A percentile compares a stretch with the other conserved stretches of the same genome.
Conservation (phyloP, 1,140 invertebrate genomes). For the Drosophila serrata region DNA sequence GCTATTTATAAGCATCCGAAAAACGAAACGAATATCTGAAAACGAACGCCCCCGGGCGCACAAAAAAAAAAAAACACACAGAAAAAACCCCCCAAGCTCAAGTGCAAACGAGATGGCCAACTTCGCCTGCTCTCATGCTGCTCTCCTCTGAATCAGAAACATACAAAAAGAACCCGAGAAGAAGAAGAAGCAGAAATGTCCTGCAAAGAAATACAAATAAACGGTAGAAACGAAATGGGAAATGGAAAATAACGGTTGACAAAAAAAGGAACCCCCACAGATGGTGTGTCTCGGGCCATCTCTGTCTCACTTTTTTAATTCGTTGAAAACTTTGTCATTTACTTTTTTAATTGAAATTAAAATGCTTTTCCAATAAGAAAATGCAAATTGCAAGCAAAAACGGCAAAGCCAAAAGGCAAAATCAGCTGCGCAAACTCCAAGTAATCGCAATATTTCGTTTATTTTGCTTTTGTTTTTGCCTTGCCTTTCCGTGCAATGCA, state of each 20-base stretch:
- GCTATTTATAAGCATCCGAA: constrained; percentile 61
- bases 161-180: constrained; percentile 24
- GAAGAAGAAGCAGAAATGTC: constrained; percentile 48
- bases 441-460: constrained; percentile 22
- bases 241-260: constrained; percentile 77
- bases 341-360: constrained; percentile 84
- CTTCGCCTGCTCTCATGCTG: constrained; percentile 22
- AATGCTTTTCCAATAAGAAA: constrained; percentile 81
- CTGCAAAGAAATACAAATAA: constrained; percentile 80
- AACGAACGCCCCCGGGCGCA: constrained; percentile 64
- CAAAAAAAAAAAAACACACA: constrained; percentile 8
- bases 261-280: constrained; percentile 56
- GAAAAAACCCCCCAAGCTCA: constrained; percentile 12
- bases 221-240: constrained; percentile 74
- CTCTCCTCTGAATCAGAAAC: constrained; percentile 70
- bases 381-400: constrained; percentile 28
- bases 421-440: constrained; percentile 76
- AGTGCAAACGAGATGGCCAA: constrained; percentile 16
- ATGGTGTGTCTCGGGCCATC: constrained; percentile 11
- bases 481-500: constrained; percentile 55
- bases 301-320: constrained; percentile 47
- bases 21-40: constrained; percentile 33
- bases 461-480: constrained; percentile 46
- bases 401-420: constrained; percentile 40
- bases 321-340: constrained; percentile 81